phyloP scores from a whole-genome alignment of 2,888 invertebrate species.

The Orchestes rusci region DNA sequence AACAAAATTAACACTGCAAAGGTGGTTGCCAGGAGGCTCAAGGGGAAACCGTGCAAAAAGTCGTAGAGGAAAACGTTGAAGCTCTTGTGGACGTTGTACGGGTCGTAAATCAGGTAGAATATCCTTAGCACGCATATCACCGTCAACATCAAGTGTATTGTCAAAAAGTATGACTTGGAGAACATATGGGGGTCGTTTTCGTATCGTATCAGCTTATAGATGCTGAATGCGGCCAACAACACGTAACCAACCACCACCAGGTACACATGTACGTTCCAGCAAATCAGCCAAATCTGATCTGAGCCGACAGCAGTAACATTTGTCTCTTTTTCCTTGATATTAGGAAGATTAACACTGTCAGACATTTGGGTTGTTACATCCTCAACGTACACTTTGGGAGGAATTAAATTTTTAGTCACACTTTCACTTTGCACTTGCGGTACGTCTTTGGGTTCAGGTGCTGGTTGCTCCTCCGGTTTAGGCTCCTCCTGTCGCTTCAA shows the following conservation, averaged over 20 bases:
- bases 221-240: constrained; percentile 74
- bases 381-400: constrained; percentile 24
- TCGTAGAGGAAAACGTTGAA: constrained; percentile 73
- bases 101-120: constrained; percentile 84
- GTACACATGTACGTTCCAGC: constrained; percentile 90
- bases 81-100: constrained; percentile 79
- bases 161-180: constrained; percentile 80
- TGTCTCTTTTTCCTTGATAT: constrained; percentile 46
- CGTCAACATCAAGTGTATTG: constrained; percentile 75
- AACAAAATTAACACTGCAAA: constrained; percentile 84
- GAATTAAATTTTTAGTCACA: constrained; percentile 34
- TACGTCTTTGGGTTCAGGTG: neutral
- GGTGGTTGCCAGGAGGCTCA: constrained; percentile 82
- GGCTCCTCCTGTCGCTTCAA: constrained; percentile 32
- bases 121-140: constrained; percentile 75
- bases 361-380: constrained; percentile 41
- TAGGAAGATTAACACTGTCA: constrained; percentile 52
- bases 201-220: constrained; percentile 79
- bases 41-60: constrained; percentile 75
- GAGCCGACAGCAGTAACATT: constrained; percentile 41
- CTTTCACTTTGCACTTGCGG: constrained; percentile 32
- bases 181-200: constrained; percentile 81
- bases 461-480: constrained; percentile 2
- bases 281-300: constrained; percentile 66
- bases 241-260: constrained; percentile 79